These are phyloP conservation scores for Pseudopodoces humilis DNA, from an alignment of 2,113 vertebrate species.

Conservation along the genomic window DNA sequence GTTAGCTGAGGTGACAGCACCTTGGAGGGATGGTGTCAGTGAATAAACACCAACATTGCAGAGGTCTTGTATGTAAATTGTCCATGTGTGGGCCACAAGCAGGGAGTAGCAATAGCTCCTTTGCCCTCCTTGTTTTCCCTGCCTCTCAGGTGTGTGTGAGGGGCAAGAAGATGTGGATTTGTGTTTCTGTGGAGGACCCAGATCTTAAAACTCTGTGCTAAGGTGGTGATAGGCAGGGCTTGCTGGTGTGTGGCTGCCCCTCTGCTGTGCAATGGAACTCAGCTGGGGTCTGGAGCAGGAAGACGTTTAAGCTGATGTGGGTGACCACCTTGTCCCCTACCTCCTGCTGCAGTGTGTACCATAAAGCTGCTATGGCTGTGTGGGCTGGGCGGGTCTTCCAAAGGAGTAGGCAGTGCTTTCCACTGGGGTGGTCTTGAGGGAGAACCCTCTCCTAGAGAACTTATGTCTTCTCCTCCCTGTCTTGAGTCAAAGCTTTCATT, in stretches of 20 bases:
- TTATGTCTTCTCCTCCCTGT: background rate
- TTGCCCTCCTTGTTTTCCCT: rapidly evolving
- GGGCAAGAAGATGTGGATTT: background rate
- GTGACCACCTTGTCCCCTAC: background rate
- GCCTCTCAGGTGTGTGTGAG: rapidly evolving
- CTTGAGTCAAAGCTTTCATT: background rate
- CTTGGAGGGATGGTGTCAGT: background rate
- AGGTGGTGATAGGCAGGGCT: background rate
- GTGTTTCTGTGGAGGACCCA: background rate
- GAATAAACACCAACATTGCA: background rate
- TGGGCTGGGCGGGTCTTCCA: background rate
- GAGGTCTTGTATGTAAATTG: background rate
- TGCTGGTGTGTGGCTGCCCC: background rate
- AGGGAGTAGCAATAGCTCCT: background rate
- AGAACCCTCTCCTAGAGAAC: background rate
- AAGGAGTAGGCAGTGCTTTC: background rate
- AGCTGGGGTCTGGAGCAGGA: background rate
- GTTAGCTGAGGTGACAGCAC: background rate
- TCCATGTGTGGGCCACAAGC: rapidly evolving
- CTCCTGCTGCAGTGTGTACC: background rate
- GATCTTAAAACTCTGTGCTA: background rate
- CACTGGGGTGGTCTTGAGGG: background rate
- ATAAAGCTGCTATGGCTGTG: background rate
- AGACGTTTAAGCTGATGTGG: background rate
- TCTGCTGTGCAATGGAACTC: background rate